These are phyloP conservation scores for Cydia amplana DNA, from an alignment of 1,140 invertebrate species.

Conservation along the genomic window DNA sequence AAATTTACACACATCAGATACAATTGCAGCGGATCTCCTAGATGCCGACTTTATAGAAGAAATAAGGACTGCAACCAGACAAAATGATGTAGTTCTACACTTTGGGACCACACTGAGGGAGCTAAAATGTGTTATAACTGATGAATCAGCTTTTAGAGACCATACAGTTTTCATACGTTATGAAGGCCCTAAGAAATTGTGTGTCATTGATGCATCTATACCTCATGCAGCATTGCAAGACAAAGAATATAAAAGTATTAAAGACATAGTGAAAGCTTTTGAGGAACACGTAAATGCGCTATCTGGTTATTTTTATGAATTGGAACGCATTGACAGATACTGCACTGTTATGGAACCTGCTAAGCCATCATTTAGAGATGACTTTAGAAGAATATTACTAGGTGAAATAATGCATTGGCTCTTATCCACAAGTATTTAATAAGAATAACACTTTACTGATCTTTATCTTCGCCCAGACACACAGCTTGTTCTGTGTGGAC, in stretches of 20 bases:
- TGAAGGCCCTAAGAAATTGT: constrained; percentile 49
- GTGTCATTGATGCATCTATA: constrained; percentile 44
- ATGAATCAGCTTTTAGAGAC: constrained; percentile 45
- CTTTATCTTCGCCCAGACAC: too few relatives aligned
- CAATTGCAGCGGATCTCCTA: constrained; percentile 45
- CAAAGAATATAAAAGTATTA: constrained; percentile 50
- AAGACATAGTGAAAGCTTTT: constrained; percentile 51
- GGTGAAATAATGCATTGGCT: constrained; percentile 43
- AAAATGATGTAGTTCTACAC: constrained; percentile 34
- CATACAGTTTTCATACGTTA: constrained; percentile 58
- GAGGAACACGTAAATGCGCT: constrained; percentile 49
- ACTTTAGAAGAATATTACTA: constrained; percentile 60
- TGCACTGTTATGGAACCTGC: constrained; percentile 62
- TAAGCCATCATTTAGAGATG: constrained; percentile 58
- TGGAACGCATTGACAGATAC: constrained; percentile 56
- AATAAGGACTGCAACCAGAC: constrained; percentile 40
- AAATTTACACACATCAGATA: constrained; percentile 37
- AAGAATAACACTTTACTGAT: too few relatives aligned
- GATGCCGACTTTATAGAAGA: constrained; percentile 55
- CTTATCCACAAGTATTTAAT: too few relatives aligned
- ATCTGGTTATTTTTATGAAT: constrained; percentile 55
- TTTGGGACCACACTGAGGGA: constrained; percentile 63
- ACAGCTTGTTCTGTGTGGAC: too few relatives aligned
- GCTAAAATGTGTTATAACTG: constrained; percentile 53
- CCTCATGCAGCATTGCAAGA: constrained; percentile 53